Conservation (phyloP, 2,113 vertebrate genomes). For the Porphyrio hochstetteri region DNA sequence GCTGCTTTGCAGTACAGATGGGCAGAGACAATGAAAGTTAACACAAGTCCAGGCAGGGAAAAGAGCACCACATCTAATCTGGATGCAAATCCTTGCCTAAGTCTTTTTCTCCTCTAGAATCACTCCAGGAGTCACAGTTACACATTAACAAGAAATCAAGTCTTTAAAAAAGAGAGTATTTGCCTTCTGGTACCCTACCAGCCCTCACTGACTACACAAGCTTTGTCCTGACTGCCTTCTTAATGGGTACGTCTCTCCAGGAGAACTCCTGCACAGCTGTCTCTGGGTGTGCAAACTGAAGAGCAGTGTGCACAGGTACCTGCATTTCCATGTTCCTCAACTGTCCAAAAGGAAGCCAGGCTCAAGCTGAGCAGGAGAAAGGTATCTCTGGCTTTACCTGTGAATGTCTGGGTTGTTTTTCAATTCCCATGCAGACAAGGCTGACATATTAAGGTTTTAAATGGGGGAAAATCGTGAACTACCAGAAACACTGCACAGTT, state of each 20-base stretch:
- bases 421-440: neutral
- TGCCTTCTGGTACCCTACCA: neutral
- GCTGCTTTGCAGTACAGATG: neutral
- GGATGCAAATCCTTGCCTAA: neutral
- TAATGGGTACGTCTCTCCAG: neutral
- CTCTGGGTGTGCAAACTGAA: neutral
- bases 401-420: neutral
- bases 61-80: neutral
- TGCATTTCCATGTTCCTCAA: accelerated
- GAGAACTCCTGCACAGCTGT: neutral
- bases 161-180: neutral
- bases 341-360: neutral
- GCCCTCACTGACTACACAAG: neutral
- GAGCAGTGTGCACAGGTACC: neutral
- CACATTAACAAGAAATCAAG: neutral
- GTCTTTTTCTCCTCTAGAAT: neutral
- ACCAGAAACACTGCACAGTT: neutral
- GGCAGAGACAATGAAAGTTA: neutral
- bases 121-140: neutral
- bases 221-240: neutral
- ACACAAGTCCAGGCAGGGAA: neutral
- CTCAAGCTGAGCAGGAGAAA: neutral
- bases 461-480: neutral
- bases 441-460: neutral
- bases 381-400: neutral